Evolutionary conservation across 2,797 vertebrate genomes (phyloP).

Genomic region (Chromobotia macracanthus): DNA sequence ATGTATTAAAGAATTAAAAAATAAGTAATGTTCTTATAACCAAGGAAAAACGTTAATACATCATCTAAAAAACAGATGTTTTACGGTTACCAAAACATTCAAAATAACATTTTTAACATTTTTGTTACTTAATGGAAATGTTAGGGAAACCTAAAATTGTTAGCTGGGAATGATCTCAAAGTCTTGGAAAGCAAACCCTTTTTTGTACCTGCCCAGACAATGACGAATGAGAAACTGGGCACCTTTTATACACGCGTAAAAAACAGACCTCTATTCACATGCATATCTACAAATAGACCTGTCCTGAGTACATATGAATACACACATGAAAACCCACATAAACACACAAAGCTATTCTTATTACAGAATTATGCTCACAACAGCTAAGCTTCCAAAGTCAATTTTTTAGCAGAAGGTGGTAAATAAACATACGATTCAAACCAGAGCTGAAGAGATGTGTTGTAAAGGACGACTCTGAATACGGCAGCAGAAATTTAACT

Average conservation of each 20-base stretch:
- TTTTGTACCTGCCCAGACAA: not conserved
- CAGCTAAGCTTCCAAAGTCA: slow-evolving; percentile 68
- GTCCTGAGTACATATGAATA: not conserved
- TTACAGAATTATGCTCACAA: slow-evolving; percentile 58
- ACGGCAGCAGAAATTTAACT: slow-evolving; percentile 23
- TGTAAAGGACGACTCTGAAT: slow-evolving; percentile 9
- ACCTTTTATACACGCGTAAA: not conserved
- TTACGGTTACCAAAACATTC: no score
- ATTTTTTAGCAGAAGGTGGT: slow-evolving; percentile 68
- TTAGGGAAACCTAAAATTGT: not conserved
- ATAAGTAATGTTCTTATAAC: no score
- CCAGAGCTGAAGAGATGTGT: slow-evolving; percentile 23
- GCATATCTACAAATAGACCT: not conserved
- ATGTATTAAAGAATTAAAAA: no score
- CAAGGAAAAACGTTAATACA: no score
- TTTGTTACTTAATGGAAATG: no score
- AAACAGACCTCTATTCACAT: not conserved
- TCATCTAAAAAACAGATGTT: no score
- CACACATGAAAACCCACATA: not conserved
- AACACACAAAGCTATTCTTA: not conserved
- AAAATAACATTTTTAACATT: no score
- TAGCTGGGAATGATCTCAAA: not conserved
- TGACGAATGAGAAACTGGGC: not conserved
- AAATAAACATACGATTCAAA: slow-evolving; percentile 60
- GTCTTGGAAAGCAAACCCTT: not conserved